Evolutionary conservation across 2,113 vertebrate species (phyloP).

Genomic region (Panurus biarmicus): DNA sequence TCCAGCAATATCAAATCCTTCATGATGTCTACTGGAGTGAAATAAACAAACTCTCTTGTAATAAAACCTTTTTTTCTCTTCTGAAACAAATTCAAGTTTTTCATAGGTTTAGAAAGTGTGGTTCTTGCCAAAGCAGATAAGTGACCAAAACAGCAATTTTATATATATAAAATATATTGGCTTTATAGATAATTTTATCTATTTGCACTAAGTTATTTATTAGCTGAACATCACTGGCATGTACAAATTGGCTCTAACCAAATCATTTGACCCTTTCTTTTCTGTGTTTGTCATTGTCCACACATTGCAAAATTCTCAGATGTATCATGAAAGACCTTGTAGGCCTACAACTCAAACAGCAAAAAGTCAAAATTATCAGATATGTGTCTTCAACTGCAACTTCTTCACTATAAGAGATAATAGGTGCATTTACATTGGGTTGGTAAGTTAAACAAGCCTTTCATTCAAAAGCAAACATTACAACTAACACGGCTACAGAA

Average conservation of each 20-base stretch:
- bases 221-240: not conserved
- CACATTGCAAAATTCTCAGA: not conserved
- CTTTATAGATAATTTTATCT: not conserved
- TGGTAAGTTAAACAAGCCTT: not conserved
- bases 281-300: not conserved
- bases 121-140: not conserved
- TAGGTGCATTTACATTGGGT: not conserved
- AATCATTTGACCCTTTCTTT: not conserved
- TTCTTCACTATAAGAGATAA: not conserved
- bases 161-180: not conserved
- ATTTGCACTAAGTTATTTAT: not conserved
- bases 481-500: not conserved
- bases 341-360: not conserved
- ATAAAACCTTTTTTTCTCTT: not conserved
- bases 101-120: not conserved
- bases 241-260: not conserved
- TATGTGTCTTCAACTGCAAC: not conserved
- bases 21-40: not conserved
- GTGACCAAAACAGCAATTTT: not conserved
- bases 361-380: not conserved
- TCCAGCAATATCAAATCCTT: not conserved
- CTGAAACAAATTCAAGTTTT: not conserved
- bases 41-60: not conserved
- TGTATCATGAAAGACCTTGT: not conserved
- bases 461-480: not conserved